Evolutionary conservation across 2,113 vertebrate species (phyloP).

Genomic region (Elaphurus davidianus): DNA sequence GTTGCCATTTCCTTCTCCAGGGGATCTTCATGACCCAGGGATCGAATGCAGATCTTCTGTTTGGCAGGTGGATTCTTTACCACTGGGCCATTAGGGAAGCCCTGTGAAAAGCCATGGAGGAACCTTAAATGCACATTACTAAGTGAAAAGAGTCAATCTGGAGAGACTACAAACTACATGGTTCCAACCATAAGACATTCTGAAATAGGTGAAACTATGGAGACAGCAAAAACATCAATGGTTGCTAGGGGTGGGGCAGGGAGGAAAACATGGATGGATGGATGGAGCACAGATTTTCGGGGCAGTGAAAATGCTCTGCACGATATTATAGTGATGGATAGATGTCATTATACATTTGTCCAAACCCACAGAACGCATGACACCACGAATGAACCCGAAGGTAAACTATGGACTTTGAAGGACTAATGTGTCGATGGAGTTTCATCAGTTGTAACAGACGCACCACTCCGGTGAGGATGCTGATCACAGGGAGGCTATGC

Average conservation of each 20-base stretch:
- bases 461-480: background rate
- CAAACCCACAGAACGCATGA: background rate
- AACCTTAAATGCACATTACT: background rate
- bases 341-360: background rate
- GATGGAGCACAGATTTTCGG: background rate
- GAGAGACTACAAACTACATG: background rate
- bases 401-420: background rate
- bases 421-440: background rate
- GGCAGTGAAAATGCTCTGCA: background rate
- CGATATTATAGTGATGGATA: background rate
- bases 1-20: background rate
- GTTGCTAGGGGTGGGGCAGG: background rate
- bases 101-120: background rate
- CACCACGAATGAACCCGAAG: background rate
- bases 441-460: background rate
- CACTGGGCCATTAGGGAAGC: background rate
- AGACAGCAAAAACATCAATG: background rate
- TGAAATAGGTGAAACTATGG: background rate
- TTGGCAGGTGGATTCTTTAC: background rate
- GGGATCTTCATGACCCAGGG: background rate
- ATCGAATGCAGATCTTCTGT: background rate
- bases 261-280: background rate
- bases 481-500: background rate
- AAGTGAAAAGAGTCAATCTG: background rate
- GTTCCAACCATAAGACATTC: background rate